Evolutionary conservation across 1,140 invertebrate genomes (phyloP), one percentile per base, ranked within the genome.

Genomic region (Apis cerana): DNA sequence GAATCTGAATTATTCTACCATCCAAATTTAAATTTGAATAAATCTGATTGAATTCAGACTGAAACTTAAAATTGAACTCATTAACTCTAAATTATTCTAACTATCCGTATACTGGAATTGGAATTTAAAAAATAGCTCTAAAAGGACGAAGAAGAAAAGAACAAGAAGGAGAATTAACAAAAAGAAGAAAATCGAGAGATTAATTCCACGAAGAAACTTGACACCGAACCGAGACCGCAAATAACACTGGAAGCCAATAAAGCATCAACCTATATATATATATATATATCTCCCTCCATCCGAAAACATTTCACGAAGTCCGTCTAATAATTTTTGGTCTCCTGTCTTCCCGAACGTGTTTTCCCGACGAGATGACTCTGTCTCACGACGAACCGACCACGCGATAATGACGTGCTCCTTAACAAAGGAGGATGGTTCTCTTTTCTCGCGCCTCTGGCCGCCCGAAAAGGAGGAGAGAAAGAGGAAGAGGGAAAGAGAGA

Each of bases 401-500:
- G 33, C 33, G 75, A 69, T 88, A 88, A 88, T 79, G 79, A 88
- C 77, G 76, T 75, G 62, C 54, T 56, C 65, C 72, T 89, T 89
- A 89, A 89, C 86, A 89, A 89, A 88, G 77, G 78, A 43, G 33
- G 33, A 5, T 43, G 85, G 82, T 82, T 89, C 86, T 75, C 84
- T 86, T 43, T 43, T 43, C 79, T 77, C 78, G 69, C 82, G 83
- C 65, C 58, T 72, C 75, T 50, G 76, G 48, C 52, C 15, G 62
- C 64, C 65, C 33, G 3, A 43, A 50, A 43, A 33, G 71, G 69
- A 69, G 62, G 48, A 77, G 33, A 43, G 33, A 7, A 75, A 88
- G 85, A 86, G 61, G 5, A 4, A 70, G 64, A 50, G 76, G 78
- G 80, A 87, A 27, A 27, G 75, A 88, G 85, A 86, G 64, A 43